These are phyloP conservation scores for Osmerus mordax DNA, from an alignment of 2,113 vertebrate genomes.

Conservation along the genomic window DNA sequence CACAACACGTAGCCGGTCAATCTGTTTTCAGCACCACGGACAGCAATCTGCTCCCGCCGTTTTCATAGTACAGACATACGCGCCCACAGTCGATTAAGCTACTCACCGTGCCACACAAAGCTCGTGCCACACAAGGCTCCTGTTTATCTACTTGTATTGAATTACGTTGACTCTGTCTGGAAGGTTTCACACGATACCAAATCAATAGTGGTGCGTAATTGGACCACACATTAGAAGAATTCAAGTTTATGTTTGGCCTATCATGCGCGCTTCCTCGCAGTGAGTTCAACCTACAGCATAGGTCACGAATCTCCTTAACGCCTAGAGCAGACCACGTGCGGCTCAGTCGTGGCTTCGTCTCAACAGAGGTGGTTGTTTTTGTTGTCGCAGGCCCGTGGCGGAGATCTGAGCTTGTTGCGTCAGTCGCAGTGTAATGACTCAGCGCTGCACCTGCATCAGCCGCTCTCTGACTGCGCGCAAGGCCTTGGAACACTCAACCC, in stretches of 20 bases:
- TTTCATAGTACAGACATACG: too few relatives aligned
- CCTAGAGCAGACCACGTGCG: too few relatives aligned
- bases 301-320: too few relatives aligned
- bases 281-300: too few relatives aligned
- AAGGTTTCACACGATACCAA: neutral
- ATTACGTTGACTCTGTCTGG: neutral
- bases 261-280: too few relatives aligned
- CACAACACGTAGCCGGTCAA: too few relatives aligned
- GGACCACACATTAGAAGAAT: neutral
- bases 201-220: neutral
- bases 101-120: too few relatives aligned
- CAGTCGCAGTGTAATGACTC: constrained; percentile 74
- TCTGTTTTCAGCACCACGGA: too few relatives aligned
- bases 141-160: neutral
- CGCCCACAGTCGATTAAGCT: too few relatives aligned
- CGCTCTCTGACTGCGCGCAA: constrained; percentile 34
- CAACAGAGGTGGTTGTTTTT: constrained; percentile 25
- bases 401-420: constrained; percentile 63
- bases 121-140: too few relatives aligned
- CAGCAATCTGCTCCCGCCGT: too few relatives aligned
- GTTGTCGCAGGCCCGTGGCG: constrained; percentile 20
- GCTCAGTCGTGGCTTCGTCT: neutral
- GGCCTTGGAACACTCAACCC: constrained; percentile 41
- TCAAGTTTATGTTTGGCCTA: neutral
- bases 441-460: constrained; percentile 70